Evolutionary conservation across 2,797 vertebrate species (phyloP), one percentile per base, ranked within the genome.

Genomic region (Podarcis lilfordi): DNA sequence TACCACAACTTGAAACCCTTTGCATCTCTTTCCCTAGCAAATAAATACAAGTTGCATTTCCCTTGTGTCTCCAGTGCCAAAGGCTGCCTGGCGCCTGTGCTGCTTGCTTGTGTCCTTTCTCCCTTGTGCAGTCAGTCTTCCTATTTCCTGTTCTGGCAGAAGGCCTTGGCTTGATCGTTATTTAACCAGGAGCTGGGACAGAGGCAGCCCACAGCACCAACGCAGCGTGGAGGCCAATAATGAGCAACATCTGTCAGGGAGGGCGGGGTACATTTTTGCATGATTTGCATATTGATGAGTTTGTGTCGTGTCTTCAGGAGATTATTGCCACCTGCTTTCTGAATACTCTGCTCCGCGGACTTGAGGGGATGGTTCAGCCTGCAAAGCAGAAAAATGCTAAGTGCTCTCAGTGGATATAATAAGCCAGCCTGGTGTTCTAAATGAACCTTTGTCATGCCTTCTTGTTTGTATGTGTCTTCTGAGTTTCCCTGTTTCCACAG

Each of bases 341-440:
- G 92, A 71, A 88, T 92, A 84, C 82, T 87, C 0, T 3, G 27
- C 77, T 80, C 76, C 45, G 75, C 45, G 37, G 69, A 69, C 59
- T 68, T 32, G 72, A 59, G 72, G 50, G 19, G 55, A n/a, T 61
- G 79, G 64, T 3, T 69, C 40, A 82, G 72, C 84, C 43, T 71
- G 78, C 35, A 86, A 82, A 71, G 72, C 77, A 77, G 61, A 84
- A 89, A 85, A 21, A 89, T 89, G 37, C 59, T 29, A 83, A 55
- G 71, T 2, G 5, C 45, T 37, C 81, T 91, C 85, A 89, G 90
- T 87, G 80, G 77, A 3, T 87, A 88, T 80, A 88, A 86, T 85
- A 94, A 90, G 81, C 89, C 40, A 89, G 92, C 69, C 80, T 87
- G 29, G 45, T 25, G 1, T 55, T 0, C 75, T 68, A 81, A 82